A percentile compares a stretch with the other conserved stretches of the same genome.
Evolutionary conservation across 35 echinoderm and acorn worm species (phyloP).

Genomic region (Ophiothrix spiculata): DNA sequence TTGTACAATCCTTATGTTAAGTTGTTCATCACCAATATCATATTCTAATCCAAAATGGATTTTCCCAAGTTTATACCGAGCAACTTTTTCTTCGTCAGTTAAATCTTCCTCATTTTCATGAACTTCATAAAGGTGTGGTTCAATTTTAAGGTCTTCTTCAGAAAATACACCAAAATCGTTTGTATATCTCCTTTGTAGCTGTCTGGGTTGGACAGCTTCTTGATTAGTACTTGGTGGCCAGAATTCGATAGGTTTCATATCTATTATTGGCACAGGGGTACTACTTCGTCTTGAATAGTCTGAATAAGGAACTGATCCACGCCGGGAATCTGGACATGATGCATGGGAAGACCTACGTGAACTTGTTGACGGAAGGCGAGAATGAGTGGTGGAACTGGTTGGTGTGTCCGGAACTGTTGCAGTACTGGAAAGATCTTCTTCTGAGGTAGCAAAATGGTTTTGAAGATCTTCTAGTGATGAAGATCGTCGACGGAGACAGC

Average conservation of each 20-base stretch:
- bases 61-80: conserved; percentile 87
- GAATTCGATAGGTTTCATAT: conserved; percentile 99
- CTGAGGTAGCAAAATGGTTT: conserved; percentile 14
- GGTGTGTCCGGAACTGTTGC: neutral
- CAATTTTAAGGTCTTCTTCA: conserved; percentile 68
- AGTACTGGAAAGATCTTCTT: neutral
- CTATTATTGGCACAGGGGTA: conserved; percentile 81
- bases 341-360: conserved; percentile 75
- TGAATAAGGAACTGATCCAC: conserved; percentile 73
- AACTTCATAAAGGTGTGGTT: conserved; percentile 95
- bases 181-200: conserved; percentile 66
- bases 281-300: conserved; percentile 69
- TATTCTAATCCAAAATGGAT: conserved; percentile 92
- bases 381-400: neutral
- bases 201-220: conserved; percentile 85
- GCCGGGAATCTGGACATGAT: conserved; percentile 50
- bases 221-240: conserved; percentile 95
- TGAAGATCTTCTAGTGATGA: conserved; percentile 33
- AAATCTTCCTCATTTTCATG: conserved; percentile 68
- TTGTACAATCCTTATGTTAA: conserved; percentile 80
- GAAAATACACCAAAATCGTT: conserved; percentile 57
- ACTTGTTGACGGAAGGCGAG: conserved; percentile 63
- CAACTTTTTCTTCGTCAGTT: conserved; percentile 84
- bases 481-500: conserved; percentile 24
- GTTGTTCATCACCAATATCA: conserved; percentile 62